Evolutionary conservation across 2,888 invertebrate genomes (phyloP), one percentile per base, ranked within the genome.

Genomic region (Coremacera marginata): DNA sequence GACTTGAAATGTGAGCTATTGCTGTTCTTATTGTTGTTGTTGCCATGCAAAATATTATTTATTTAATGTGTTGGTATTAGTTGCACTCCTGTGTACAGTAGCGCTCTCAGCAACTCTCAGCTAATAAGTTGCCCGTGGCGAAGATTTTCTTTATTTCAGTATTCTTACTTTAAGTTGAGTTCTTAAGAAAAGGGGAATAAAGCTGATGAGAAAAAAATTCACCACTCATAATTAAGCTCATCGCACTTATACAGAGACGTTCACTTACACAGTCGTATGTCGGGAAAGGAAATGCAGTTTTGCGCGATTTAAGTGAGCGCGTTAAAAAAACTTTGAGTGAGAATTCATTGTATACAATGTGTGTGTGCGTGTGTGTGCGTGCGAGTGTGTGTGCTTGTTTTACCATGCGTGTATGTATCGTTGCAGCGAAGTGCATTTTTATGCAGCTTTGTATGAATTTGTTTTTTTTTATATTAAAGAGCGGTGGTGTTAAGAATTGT

Each of bases 1-100:
- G n/a, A 49, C 51, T 27, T 51, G 44, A 77, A 84, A 80, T 75
- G 79, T 62, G 68, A 80, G 82, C 75, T 75, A 71, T 75, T 71
- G 73, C 76, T 75, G 52, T 76, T 78, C 68, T 62, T 55, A 63
- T 52, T 16, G 37, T 76, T 73, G 19, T 57, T 76, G 76, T 62
- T 55, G 75, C 52, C 25, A 73, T 67, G 52, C 8, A 34, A 34
- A 19, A 34, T n/a, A 63, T 5, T 34, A 63, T 27, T 62, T n/a
- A n/a, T n/a, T n/a, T n/a, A n/a, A n/a, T 9, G 22, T 25, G 19
- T 49, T 19, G 51, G 67, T 34, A 55, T 67, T 75, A 57, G 62
- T 73, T 25, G 5, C 31, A 73, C 27, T 44, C 19, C 63, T 73
- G 65, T 44, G 44, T 14, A 37, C n/a, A 31, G 7, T 14, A 44